Evolutionary conservation across 1,140 invertebrate genomes (phyloP).

Genomic region (Drosophila ercepeae): DNA sequence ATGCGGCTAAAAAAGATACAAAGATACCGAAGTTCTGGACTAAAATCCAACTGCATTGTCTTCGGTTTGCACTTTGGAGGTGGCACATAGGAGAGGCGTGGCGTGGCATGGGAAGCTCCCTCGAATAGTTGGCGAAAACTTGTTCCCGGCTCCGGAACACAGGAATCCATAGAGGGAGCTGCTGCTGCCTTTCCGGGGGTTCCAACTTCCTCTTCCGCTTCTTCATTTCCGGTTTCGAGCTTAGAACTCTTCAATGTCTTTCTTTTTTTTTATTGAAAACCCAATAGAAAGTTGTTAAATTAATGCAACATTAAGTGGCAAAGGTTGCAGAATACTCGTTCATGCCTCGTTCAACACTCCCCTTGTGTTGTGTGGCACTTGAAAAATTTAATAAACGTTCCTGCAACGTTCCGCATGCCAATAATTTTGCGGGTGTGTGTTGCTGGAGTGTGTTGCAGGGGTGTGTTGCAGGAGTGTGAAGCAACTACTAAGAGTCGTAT

Average conservation of each 20-base stretch:
- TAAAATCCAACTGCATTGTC: constrained; percentile 56
- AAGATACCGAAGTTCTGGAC: constrained; percentile 15
- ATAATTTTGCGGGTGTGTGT: constrained; percentile 59
- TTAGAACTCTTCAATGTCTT: too few species aligned
- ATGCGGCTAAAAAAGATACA: constrained; percentile 2
- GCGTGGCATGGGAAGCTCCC: constrained; percentile 66
- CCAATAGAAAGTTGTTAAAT: too few species aligned
- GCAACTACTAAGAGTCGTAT: constrained; percentile 76
- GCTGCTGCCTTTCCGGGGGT: too few species aligned
- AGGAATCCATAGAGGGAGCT: too few species aligned
- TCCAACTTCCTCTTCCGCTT: too few species aligned
- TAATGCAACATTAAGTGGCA: too few species aligned
- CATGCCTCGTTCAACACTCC: background rate
- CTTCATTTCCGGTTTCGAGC: constrained; percentile 14
- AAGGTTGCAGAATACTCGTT: too few species aligned
- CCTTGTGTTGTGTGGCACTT: constrained; percentile 63
- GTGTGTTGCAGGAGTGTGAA: constrained; percentile 10
- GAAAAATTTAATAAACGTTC: constrained; percentile 79
- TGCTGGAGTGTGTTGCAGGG: constrained; percentile 39
- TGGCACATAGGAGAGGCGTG: constrained; percentile 43
- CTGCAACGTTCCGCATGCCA: constrained; percentile 77
- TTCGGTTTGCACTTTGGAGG: constrained; percentile 57
- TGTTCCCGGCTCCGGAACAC: constrained; percentile 69
- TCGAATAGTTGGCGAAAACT: constrained; percentile 71
- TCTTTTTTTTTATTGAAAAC: too few species aligned